Conservation (phyloP, 92 coral and sea anemone species). For the Bergia sp. region DNA sequence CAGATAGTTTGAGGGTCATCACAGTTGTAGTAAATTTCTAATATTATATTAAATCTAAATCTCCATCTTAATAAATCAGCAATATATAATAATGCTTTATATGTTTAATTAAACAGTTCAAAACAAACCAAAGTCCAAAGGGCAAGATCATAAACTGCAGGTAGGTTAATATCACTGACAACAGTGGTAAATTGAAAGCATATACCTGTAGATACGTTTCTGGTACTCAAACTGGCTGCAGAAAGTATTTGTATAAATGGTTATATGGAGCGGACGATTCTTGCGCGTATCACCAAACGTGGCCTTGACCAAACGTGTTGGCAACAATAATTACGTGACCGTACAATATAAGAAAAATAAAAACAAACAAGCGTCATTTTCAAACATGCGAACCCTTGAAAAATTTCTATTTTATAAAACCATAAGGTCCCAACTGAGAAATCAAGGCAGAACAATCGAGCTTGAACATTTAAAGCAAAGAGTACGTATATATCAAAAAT, state of each 20-base stretch:
- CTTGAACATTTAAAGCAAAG: not conserved
- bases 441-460: not conserved
- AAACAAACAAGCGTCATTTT: not conserved
- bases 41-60: no score
- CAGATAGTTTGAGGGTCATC: no score
- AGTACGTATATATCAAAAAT: not conserved
- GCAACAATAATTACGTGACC: not conserved
- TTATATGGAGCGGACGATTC: not conserved
- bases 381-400: not conserved
- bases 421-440: not conserved
- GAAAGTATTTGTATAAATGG: not conserved
- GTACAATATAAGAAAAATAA: not conserved
- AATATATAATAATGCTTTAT: not conserved
- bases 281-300: not conserved
- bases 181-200: no score
- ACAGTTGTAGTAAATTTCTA: not conserved
- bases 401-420: not conserved
- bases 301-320: not conserved
- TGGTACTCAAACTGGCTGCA: not conserved
- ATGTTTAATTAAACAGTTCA: not conserved
- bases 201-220: no score
- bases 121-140: conserved; percentile 1
- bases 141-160: not conserved
- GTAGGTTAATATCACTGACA: no score
- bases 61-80: not conserved